Percentiles rank a stretch among this genome's conserved stretches.
phyloP scores from a whole-genome alignment of 1,140 invertebrate genomes.

The Magallana gigas region DNA sequence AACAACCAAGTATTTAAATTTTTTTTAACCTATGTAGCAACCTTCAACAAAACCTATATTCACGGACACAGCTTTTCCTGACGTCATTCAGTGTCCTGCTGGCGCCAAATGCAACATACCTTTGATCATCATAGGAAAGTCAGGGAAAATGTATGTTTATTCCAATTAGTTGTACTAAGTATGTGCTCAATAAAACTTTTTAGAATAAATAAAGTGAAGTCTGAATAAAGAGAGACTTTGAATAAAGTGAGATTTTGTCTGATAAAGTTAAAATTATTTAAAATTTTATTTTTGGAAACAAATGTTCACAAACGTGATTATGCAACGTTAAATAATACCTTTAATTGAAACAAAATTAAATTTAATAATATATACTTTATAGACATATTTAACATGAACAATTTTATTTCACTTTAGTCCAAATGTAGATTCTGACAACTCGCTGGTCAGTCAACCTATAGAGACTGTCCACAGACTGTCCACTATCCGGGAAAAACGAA shows the following conservation, averaged over 20 bases:
- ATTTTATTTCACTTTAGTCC: not conserved
- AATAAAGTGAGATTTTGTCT: no score
- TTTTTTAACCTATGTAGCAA: not conserved
- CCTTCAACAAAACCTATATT: not conserved
- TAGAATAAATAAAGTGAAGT: no score
- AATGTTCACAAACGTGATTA: no score
- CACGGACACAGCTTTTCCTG: slow-evolving; percentile 7
- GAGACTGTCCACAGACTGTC: not conserved
- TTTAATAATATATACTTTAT: not conserved
- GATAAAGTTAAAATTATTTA: no score
- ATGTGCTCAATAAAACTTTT: no score
- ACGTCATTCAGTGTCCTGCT: not conserved
- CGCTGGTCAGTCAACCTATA: not conserved
- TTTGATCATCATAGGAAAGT: not conserved
- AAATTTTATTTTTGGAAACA: no score
- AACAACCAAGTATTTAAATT: not conserved
- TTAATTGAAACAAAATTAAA: not conserved
- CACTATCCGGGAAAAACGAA: not conserved
- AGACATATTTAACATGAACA: not conserved
- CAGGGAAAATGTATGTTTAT: not conserved
- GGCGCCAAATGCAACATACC: not conserved
- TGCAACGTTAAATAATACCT: no score
- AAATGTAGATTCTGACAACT: not conserved
- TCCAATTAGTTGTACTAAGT: no score
- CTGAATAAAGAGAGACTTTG: no score